Evolutionary conservation across 2,888 invertebrate species (phyloP), one percentile per base, ranked within the genome.

Genomic region (Cloeon dipterum): DNA sequence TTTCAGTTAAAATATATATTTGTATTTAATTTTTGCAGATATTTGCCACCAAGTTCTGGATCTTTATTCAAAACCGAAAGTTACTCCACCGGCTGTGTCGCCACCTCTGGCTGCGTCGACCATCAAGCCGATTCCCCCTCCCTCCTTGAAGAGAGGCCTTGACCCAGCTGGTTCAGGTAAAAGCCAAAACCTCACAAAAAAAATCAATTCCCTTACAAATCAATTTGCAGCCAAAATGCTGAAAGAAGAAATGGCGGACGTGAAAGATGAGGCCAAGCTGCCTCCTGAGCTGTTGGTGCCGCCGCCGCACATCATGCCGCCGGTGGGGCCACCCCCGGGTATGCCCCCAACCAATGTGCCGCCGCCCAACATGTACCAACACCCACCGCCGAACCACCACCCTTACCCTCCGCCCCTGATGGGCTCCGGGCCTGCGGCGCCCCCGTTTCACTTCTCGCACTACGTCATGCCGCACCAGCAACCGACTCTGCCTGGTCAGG

Each of bases 41-140:
- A 89, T 94, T 45, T 94, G 94, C 49, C 94, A 94, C 60, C 93
- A 74, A 61, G 73, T 74, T 10, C 56, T 94, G 43, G 94, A 94
- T 57, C 61, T 94, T 40, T 94, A 94, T 58, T 81, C 83, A 1
- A 73, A 77, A 46, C 67, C 78, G 42, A 63, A 70, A 44, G 57
- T 61, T 32, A 41, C 50, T 0, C 58, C 65, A 8, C 66, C 70
- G 11, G 65, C 66, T 1, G 74, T 44, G 20, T 46, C 47, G n/a
- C 48, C 48, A 32, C 46, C 47, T 11, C 29, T n/a, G n/a, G n/a
- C n/a, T n/a, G n/a, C n/a, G n/a, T n/a, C n/a, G n/a, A n/a, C n/a
- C n/a, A n/a, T n/a, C n/a, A n/a, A n/a, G n/a, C n/a, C n/a, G n/a
- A n/a, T n/a, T n/a, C n/a, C n/a, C n/a, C n/a, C n/a, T n/a, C n/a